phyloP scores from a whole-genome alignment of 2,888 invertebrate genomes.

The Tachina lurida region DNA sequence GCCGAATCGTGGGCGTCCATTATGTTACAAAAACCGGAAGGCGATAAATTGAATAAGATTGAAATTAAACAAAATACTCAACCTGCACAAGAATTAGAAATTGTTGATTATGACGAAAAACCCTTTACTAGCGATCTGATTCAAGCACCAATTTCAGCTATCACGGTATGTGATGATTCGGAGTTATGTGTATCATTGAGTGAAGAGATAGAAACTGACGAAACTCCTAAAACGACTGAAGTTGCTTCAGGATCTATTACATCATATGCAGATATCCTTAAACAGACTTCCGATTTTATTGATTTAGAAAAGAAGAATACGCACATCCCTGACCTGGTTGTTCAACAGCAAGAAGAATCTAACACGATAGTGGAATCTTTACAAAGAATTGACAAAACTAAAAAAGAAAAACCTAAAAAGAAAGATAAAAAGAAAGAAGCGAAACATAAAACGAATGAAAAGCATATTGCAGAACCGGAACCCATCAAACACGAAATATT shows the following conservation, averaged over 20 bases:
- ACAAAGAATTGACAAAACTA: conserved; percentile 14
- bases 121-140: neutral
- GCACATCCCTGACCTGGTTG: neutral
- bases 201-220: conserved; percentile 21
- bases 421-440: conserved; percentile 54
- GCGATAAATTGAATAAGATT: neutral
- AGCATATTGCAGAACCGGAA: conserved; percentile 7
- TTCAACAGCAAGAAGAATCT: neutral
- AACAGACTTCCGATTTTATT: conserved; percentile 59
- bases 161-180: conserved; percentile 57
- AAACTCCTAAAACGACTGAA: conserved; percentile 7
- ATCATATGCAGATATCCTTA: conserved; percentile 63
- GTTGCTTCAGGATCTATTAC: neutral
- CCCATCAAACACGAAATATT: neutral
- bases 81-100: neutral
- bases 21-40: conserved; percentile 10
- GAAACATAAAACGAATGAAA: conserved; percentile 48
- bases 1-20: conserved; percentile 4
- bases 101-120: neutral
- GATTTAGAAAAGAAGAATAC: conserved; percentile 53
- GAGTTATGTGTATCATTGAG: conserved; percentile 64
- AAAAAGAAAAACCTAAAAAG: conserved; percentile 68
- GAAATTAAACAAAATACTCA: neutral
- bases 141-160: conserved; percentile 19
- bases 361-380: neutral